Evolutionary conservation across 1,140 invertebrate genomes (phyloP).

Genomic region (Zophobas atratus): DNA sequence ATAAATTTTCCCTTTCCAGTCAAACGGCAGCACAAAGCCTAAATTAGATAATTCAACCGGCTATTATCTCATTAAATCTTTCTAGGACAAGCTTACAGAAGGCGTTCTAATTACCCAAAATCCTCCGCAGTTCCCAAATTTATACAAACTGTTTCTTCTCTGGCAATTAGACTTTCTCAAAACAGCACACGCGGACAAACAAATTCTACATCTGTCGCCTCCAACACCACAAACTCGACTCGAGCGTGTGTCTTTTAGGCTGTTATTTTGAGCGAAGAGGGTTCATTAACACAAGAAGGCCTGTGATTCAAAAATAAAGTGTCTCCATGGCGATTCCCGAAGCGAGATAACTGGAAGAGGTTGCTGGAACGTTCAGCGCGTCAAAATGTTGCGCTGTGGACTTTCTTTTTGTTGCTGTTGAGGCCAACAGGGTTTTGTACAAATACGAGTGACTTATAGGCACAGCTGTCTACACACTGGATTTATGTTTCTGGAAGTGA

Average conservation of each 20-base stretch:
- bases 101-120: slow-evolving; percentile 28
- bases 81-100: background rate
- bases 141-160: slow-evolving; percentile 18
- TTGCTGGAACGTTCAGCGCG: background rate
- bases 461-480: too few species aligned
- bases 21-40: background rate
- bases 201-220: slow-evolving; percentile 47
- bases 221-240: background rate
- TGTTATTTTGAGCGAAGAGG: slow-evolving; percentile 57
- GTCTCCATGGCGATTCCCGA: slow-evolving; percentile 53
- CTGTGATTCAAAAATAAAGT: slow-evolving; percentile 59
- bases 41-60: slow-evolving; percentile 28
- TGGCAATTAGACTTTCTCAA: slow-evolving; percentile 29
- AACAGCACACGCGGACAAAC: slow-evolving; percentile 13
- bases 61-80: slow-evolving; percentile 18
- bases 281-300: slow-evolving; percentile 61
- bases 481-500: too few species aligned
- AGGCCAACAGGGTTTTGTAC: background rate
- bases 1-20: slow-evolving; percentile 3
- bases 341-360: slow-evolving; percentile 8
- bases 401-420: background rate
- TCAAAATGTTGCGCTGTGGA: background rate
- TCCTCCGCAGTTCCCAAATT: slow-evolving; percentile 28
- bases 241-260: slow-evolving; percentile 48
- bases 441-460: too few species aligned